phyloP scores from a whole-genome alignment of 37 sponge, comb jelly and placozoan species.

The Beroe ovata region DNA sequence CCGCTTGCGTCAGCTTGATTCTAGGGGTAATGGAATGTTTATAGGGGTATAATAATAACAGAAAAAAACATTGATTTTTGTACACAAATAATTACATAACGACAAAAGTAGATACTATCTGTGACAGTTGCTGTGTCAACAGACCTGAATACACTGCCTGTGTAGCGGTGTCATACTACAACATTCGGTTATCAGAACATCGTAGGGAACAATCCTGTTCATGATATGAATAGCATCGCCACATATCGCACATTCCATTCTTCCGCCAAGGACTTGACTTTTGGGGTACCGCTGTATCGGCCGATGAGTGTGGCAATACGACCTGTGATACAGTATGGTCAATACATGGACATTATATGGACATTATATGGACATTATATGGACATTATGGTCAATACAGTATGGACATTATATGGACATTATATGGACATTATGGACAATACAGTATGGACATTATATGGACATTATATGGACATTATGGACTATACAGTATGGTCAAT shows the following conservation, averaged over 20 bases:
- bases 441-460: too few relatives aligned
- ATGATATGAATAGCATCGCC: background rate
- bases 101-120: too few relatives aligned
- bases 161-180: slow-evolving; percentile 56
- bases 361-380: too few relatives aligned
- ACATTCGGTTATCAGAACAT: slow-evolving; percentile 13
- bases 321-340: slow-evolving; percentile 3
- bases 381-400: background rate
- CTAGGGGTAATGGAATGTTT: background rate
- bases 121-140: too few relatives aligned
- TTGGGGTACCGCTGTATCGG: slow-evolving; percentile 8
- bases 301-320: slow-evolving; percentile 25
- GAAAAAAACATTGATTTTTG: too few relatives aligned
- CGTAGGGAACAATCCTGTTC: background rate
- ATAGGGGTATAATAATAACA: too few relatives aligned
- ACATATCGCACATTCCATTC: slow-evolving; percentile 35
- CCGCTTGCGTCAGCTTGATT: slow-evolving; percentile 61
- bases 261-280: background rate
- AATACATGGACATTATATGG: too few relatives aligned
- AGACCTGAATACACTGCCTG: slow-evolving; percentile 54
- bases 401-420: background rate
- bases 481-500: too few relatives aligned
- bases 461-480: too few relatives aligned
- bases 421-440: background rate
- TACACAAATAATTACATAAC: too few relatives aligned